These are phyloP conservation scores for Chiloscyllium plagiosum DNA, from an alignment of 2,113 vertebrate genomes.

Conservation along the genomic window DNA sequence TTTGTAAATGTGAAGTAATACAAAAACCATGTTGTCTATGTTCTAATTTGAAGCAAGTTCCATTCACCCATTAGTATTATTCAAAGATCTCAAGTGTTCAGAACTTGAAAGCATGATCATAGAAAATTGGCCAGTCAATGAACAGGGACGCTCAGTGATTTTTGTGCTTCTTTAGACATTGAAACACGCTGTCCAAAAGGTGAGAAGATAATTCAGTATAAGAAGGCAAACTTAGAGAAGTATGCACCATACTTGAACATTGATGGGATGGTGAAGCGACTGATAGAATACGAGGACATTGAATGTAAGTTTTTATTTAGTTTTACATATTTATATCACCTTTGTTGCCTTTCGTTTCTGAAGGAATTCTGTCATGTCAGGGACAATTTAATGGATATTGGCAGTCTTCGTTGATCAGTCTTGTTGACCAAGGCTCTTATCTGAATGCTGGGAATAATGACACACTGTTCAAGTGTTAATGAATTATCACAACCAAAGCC, in stretches of 20 bases:
- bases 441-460: background rate
- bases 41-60: too few species aligned
- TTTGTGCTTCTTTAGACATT: constrained; percentile 59
- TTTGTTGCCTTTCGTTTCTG: background rate
- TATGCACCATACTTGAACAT: constrained; percentile 60
- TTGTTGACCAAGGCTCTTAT: background rate
- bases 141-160: background rate
- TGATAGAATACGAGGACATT: constrained; percentile 63
- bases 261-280: constrained; percentile 63
- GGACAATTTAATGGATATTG: background rate
- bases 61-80: too few species aligned
- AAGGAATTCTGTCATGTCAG: background rate
- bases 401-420: background rate
- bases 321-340: background rate
- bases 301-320: constrained; percentile 59
- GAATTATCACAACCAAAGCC: background rate
- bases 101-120: background rate
- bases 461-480: background rate
- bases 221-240: constrained; percentile 66
- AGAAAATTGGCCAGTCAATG: background rate
- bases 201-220: constrained; percentile 64
- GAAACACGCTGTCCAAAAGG: constrained; percentile 64
- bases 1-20: too few species aligned
- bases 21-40: too few species aligned
- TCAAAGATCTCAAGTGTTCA: too few species aligned